These are phyloP conservation scores for Lycodopsis pacificus DNA, from an alignment of 2,797 vertebrate genomes.

Conservation along the genomic window DNA sequence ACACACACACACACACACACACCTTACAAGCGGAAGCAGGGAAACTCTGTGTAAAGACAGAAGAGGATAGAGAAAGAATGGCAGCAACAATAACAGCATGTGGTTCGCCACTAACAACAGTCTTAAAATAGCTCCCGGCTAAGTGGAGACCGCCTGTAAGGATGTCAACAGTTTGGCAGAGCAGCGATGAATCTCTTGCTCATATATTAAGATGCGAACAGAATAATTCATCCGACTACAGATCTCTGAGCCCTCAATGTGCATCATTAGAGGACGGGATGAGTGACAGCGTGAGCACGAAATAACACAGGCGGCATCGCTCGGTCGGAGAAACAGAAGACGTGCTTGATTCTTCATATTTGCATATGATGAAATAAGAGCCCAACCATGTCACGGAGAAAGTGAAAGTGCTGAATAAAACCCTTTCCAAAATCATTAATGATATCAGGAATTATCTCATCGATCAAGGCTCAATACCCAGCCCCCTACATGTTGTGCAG, in stretches of 20 bases:
- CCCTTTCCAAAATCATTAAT: no score
- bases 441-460: no score
- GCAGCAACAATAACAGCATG: slow-evolving; percentile 49
- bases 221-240: slow-evolving; percentile 18
- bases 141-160: slow-evolving; percentile 60
- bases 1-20: not conserved
- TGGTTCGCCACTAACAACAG: slow-evolving; percentile 50
- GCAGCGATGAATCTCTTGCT: slow-evolving; percentile 22
- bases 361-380: not conserved
- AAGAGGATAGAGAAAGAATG: not conserved
- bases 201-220: slow-evolving; percentile 39
- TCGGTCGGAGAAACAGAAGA: not conserved
- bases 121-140: slow-evolving; percentile 64
- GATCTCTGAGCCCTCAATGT: not conserved
- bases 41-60: not conserved
- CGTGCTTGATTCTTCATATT: not conserved
- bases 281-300: not conserved
- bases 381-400: no score
- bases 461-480: no score
- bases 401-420: no score
- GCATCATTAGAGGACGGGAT: not conserved
- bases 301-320: not conserved
- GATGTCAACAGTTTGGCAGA: slow-evolving; percentile 64
- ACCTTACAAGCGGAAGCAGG: not conserved
- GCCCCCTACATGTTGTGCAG: no score